phyloP scores from a whole-genome alignment of 2,113 vertebrate species.

The Microcebus ravelobensis region DNA sequence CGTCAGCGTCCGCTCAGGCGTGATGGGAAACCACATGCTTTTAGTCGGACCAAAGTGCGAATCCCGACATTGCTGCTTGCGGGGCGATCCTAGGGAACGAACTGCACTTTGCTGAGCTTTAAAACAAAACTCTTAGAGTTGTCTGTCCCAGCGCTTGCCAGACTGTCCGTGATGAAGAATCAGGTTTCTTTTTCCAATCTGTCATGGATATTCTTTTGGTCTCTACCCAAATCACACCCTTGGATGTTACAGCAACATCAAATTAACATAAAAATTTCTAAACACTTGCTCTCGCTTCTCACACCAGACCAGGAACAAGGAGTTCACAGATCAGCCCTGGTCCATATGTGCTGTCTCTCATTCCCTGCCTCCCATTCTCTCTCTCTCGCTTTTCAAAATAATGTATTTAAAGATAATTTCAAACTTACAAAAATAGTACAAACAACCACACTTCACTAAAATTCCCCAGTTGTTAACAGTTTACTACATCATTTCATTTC shows the following conservation, averaged over 20 bases:
- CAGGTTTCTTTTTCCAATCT: neutral
- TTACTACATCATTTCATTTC: neutral
- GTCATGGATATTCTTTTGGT: neutral
- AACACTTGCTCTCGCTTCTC: neutral
- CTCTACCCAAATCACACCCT: neutral
- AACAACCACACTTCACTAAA: neutral
- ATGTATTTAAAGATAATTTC: neutral
- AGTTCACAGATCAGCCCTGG: neutral
- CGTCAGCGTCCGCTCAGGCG: no score
- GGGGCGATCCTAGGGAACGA: neutral
- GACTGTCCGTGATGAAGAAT: neutral
- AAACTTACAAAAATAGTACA: neutral
- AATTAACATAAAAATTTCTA: neutral
- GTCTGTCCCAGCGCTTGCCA: neutral
- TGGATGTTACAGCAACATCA: neutral
- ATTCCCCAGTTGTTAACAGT: neutral
- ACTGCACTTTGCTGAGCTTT: neutral
- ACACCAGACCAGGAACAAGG: neutral
- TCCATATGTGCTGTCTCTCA: neutral
- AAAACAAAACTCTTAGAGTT: neutral
- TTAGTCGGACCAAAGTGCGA: neutral
- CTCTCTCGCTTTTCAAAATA: neutral
- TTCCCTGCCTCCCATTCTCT: neutral
- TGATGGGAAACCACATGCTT: neutral
- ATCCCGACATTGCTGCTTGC: neutral